Evolutionary conservation across 2,888 invertebrate genomes (phyloP).

Genomic region (Pasiphila rectangulata): DNA sequence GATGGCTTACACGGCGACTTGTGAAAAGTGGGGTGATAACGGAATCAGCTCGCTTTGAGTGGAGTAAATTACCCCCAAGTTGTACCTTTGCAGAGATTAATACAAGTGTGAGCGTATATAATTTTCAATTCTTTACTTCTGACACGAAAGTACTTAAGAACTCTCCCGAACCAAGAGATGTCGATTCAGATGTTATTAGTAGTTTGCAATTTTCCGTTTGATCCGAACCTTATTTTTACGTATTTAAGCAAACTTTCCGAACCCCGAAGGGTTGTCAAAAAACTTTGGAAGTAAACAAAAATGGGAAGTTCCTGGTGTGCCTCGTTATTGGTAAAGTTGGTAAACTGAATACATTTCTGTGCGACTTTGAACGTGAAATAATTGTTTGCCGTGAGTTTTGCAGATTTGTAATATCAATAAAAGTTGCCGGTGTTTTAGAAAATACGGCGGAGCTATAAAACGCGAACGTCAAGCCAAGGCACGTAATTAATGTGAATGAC

Average conservation of each 20-base stretch:
- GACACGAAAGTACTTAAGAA: too few species aligned
- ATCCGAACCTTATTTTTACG: neutral
- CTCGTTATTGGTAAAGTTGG: constrained; percentile 10
- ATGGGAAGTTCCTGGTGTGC: neutral
- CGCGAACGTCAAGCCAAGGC: too few species aligned
- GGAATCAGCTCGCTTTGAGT: constrained; percentile 18
- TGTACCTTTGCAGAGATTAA: too few species aligned
- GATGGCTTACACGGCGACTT: constrained; percentile 26
- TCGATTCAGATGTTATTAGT: too few species aligned
- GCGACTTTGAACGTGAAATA: constrained; percentile 4
- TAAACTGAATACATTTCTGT: neutral
- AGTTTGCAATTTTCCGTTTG: too few species aligned
- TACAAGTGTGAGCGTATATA: too few species aligned
- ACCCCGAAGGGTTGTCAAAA: constrained; percentile 2
- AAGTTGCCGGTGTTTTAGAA: too few species aligned
- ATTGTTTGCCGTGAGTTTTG: neutral
- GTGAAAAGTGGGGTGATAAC: constrained; percentile 24
- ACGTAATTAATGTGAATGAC: too few species aligned
- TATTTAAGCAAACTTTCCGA: neutral
- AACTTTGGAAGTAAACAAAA: neutral
- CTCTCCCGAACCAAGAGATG: too few species aligned
- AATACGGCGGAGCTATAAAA: too few species aligned
- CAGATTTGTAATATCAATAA: constrained; percentile 1
- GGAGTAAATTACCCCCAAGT: too few species aligned
- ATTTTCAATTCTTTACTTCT: too few species aligned